Conservation (phyloP, 2,113 vertebrate genomes). For the Leucopsar rothschildi region DNA sequence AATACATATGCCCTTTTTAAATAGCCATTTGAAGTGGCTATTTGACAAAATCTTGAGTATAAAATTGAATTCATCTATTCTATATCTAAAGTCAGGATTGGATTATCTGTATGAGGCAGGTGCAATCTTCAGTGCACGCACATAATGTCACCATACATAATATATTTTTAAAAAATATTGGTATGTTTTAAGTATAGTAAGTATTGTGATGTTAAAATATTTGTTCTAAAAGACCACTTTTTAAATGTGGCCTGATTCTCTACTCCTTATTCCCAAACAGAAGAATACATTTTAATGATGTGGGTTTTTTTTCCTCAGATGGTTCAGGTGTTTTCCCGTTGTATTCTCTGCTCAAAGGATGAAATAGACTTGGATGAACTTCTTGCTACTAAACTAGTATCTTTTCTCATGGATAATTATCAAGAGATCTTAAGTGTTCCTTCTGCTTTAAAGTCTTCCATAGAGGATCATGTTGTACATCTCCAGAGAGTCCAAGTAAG, state of each 20-base stretch:
- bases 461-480: slow-evolving; percentile 79
- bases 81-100: not conserved
- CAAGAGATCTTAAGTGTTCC: slow-evolving; percentile 79
- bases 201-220: not conserved
- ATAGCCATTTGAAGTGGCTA: not conserved
- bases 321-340: slow-evolving; percentile 84
- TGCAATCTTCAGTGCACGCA: not conserved
- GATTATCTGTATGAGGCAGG: not conserved
- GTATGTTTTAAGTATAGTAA: not conserved
- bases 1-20: not conserved
- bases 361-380: slow-evolving; percentile 87
- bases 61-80: not conserved
- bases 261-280: not conserved
- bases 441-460: slow-evolving; percentile 70
- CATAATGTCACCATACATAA: not conserved
- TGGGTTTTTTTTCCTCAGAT: slow-evolving; percentile 60
- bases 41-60: not conserved
- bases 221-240: not conserved
- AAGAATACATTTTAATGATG: not conserved
- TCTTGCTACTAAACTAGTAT: slow-evolving; percentile 82
- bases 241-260: not conserved
- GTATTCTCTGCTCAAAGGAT: slow-evolving; percentile 83
- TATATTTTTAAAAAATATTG: not conserved
- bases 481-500: slow-evolving; percentile 80
- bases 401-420: slow-evolving; percentile 84